Evolutionary conservation across 2,888 invertebrate genomes (phyloP), one percentile per base, ranked within the genome.

Genomic region (Argynnis bischoffii): DNA sequence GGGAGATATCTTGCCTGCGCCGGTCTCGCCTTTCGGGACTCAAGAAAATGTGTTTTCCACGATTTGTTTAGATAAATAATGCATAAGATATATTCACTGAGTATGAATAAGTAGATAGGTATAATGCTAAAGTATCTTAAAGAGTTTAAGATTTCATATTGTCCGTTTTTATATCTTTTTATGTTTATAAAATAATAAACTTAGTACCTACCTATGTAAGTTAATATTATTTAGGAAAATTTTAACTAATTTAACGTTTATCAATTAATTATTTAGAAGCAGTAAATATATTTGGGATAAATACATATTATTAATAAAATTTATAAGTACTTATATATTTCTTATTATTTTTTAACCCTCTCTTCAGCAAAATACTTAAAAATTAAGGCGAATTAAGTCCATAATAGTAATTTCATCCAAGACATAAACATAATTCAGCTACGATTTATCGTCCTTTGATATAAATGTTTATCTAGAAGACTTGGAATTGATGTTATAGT

Each of bases 1-100:
- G 90, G 87, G 93, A 76, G 79, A 79, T 75, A 76, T 85, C 72
- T 74, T 77, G 76, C 80, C 81, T 79, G 80, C 66, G 81, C 78
- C 82, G 79, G 75, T 77, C 78, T 77, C 78, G 78, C 78, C 77
- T 79, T 76, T 74, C 77, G 78, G 81, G 85, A 82, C 81, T 83
- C 81, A 77, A 78, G 82, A 77, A 79, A 80, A 83, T 80, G 77
- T 75, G 76, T 70, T 78, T 73, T 75, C 69, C 71, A 72, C 75
- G 73, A 77, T 77, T 75, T 74, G 70, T 71, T 72, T 60, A 70
- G 64, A 75, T 71, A 69, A 71, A 71, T 71, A 71, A 67, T 69
- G 65, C 51, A 69, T 41, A 41, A 64, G 67, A 66, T 63, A 48
- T 56, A 66, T 73, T 68, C 53, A 65, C 65, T 69, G 48, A 64